Evolutionary conservation across 2,888 invertebrate genomes (phyloP), one percentile per base, ranked within the genome.

Genomic region (Carterocephalus palaemon): DNA sequence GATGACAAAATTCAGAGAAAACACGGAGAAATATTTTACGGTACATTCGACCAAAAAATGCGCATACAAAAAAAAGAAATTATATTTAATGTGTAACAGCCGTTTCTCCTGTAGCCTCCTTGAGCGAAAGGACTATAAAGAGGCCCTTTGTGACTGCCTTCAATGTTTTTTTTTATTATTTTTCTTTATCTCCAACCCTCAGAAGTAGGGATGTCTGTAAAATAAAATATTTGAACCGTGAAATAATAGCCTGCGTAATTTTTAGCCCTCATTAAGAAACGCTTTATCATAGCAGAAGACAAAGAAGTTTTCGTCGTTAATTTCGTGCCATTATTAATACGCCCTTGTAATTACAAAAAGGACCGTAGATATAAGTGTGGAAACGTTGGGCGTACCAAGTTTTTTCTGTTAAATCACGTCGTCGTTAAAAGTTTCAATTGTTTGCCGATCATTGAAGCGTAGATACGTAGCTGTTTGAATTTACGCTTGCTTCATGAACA

Each of bases 171-270:
- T 45, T 74, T 68, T 72, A 64, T 68, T 71, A 68, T 73, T 73
- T 73, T 69, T 67, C 67, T 78, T 78, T 78, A 73, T 76, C 72
- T 75, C 54, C 54, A 57, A 52, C 63, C 65, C 63, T 66, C 34
- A 28, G 51, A 58, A 70, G 63, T 57, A 58, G 56, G 51, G 51
- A 61, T 61, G 64, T 64, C 69, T 67, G 71, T 68, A 62, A 64
- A 76, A 68, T 74, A 71, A 78, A 80, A 75, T 73, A 78, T 75
- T 75, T 64, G 71, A 67, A 65, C 73, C 71, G 72, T 73, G 62
- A 74, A 77, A 77, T 77, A 76, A 81, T 79, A 74, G 72, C 70
- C 64, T 59, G 57, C 56, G 71, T 79, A 74, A 77, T 80, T 78
- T 75, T 68, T 60, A 59, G 62, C 62, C 64, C 67, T 75, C 76